Conservation (phyloP, 2,888 invertebrate genomes). For the Epirrhoe tristata region DNA sequence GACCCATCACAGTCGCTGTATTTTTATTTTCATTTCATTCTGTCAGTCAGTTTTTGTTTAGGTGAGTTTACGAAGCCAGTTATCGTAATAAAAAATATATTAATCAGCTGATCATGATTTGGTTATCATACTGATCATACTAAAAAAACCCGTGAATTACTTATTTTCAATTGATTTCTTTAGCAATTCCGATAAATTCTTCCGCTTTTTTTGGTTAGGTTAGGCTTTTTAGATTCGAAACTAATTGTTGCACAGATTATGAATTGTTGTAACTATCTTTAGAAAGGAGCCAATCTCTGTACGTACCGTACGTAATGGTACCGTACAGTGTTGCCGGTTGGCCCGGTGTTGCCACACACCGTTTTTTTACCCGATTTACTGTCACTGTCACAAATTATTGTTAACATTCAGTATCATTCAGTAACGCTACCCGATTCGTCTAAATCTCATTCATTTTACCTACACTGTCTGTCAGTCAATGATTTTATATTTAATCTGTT, state of each 20-base stretch:
- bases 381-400: neutral
- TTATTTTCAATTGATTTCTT: no score
- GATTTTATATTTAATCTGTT: constrained; percentile 13
- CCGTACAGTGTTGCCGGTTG: neutral
- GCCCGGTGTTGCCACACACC: neutral
- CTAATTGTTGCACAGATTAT: no score
- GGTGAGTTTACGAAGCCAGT: neutral
- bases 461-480: neutral
- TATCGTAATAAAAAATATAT: neutral
- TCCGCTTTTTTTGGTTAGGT: no score
- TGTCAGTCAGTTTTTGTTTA: neutral
- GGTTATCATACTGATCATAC: no score
- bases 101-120: neutral
- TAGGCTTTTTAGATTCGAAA: no score
- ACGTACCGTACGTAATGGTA: no score
- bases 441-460: neutral
- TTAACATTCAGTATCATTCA: no score
- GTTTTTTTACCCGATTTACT: neutral
- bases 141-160: no score
- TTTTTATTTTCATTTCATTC: neutral
- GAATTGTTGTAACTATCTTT: neutral
- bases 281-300: neutral
- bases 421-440: no score
- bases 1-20: neutral
- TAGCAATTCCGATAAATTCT: no score